phyloP scores from a whole-genome alignment of 2,888 invertebrate species.

The Dolichopus griseipennis region DNA sequence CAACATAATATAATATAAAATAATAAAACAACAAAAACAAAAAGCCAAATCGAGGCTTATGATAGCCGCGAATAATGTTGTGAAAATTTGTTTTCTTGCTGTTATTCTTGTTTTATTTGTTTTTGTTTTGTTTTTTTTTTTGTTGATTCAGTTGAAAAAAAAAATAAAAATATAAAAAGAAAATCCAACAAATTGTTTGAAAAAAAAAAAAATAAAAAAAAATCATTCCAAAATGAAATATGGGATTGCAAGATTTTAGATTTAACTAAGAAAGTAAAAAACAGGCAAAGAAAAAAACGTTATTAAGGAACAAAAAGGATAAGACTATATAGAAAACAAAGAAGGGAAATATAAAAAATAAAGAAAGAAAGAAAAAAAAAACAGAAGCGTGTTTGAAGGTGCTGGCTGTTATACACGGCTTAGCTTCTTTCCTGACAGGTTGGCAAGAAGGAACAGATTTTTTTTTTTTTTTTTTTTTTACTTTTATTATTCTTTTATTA shows the following conservation, averaged over 20 bases:
- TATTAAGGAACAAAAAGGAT: not conserved
- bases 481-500: not conserved
- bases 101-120: too few relatives aligned
- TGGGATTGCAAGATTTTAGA: not conserved
- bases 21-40: not conserved
- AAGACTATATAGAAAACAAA: not conserved
- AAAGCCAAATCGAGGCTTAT: not conserved
- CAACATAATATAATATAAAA: not conserved
- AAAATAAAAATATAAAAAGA: not conserved
- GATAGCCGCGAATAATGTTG: constrained; percentile 1
- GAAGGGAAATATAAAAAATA: not conserved
- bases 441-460: not conserved
- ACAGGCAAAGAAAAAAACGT: too few relatives aligned
- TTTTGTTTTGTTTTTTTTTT: too few relatives aligned
- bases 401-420: not conserved
- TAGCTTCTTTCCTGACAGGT: not conserved
- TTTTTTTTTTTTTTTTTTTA: too few relatives aligned
- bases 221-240: too few relatives aligned
- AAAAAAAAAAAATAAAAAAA: too few relatives aligned
- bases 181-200: not conserved
- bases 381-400: constrained; percentile 2
- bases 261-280: not conserved
- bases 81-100: not conserved
- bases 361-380: not conserved
- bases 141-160: not conserved